Evolutionary conservation across 2,888 invertebrate species (phyloP), one percentile per base, ranked within the genome.

Genomic region (Phengaris arion): DNA sequence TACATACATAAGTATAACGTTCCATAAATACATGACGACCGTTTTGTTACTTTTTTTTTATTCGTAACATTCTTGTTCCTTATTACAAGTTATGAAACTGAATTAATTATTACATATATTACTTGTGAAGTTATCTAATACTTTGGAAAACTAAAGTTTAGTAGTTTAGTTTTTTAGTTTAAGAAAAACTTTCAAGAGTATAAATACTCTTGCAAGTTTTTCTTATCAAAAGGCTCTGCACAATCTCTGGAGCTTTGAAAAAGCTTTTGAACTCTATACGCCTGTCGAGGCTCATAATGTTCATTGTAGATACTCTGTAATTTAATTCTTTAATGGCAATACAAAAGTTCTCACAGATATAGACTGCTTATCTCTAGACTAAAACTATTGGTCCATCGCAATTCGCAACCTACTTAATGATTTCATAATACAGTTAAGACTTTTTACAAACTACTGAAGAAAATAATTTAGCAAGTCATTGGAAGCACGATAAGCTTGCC

Each of bases 371-470:
- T 69, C 69, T 69, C 48, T 8, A 46, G 48, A 15, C 69, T n/a
- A 69, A 48, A 69, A 74, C 64, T 15, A 69, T 78, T 78, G 76
- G 55, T 73, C 74, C 76, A 78, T 74, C 76, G 68, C 35, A 45
- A 68, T 68, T 74, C 76, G 68, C 48, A 51, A 68, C 73, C 51
- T 48, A 13, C 59, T 64, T 74, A 48, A 51, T 69, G 46, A 46
- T 69, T 69, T 69, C 48, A 48, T 69, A 69, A 69, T 22, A 69
- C 46, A 48, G 46, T n/a, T 22, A 69, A 69, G 46, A 22, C 35
- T 69, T 69, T 48, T 69, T 69, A n/a, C 48, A 2, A 48, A 48
- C 69, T 69, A 13, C 8, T 46, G n/a, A 69, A 46, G 48, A 69
- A 48, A 69, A 13, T 48, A n/a, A 69, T 69, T 69, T 15, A 48